Evolutionary conservation across 2,888 invertebrate genomes (phyloP).

Genomic region (Apantesis nais): DNA sequence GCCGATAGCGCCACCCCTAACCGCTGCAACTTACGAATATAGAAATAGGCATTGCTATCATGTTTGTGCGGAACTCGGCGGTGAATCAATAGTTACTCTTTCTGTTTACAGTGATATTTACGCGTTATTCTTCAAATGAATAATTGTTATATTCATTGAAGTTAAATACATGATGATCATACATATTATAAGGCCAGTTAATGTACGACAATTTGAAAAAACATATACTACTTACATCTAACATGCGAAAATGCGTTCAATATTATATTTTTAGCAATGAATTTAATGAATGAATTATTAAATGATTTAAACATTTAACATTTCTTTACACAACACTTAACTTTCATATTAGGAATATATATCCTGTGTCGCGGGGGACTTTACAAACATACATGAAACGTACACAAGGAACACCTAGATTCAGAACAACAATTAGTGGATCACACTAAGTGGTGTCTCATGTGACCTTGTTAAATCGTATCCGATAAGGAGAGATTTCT

Average conservation of each 20-base stretch:
- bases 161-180: slow-evolving; percentile 3
- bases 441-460: too few relatives aligned
- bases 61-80: slow-evolving; percentile 52
- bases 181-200: not conserved
- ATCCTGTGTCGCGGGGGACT: too few relatives aligned
- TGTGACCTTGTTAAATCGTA: too few relatives aligned
- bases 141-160: slow-evolving; percentile 24
- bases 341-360: too few relatives aligned
- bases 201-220: not conserved
- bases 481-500: too few relatives aligned
- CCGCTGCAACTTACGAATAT: slow-evolving; percentile 13
- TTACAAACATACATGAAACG: too few relatives aligned
- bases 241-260: not conserved
- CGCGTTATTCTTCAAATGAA: slow-evolving; percentile 31
- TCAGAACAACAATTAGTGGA: too few relatives aligned
- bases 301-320: too few relatives aligned
- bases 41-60: slow-evolving; percentile 40
- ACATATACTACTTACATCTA: not conserved
- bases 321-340: too few relatives aligned
- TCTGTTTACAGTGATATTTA: slow-evolving; percentile 41
- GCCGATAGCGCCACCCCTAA: slow-evolving; percentile 32
- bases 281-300: not conserved
- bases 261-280: not conserved
- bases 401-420: too few relatives aligned
- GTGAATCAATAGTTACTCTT: slow-evolving; percentile 58